Conservation (phyloP, 1,140 invertebrate genomes). For the Berghia stephanieae region DNA sequence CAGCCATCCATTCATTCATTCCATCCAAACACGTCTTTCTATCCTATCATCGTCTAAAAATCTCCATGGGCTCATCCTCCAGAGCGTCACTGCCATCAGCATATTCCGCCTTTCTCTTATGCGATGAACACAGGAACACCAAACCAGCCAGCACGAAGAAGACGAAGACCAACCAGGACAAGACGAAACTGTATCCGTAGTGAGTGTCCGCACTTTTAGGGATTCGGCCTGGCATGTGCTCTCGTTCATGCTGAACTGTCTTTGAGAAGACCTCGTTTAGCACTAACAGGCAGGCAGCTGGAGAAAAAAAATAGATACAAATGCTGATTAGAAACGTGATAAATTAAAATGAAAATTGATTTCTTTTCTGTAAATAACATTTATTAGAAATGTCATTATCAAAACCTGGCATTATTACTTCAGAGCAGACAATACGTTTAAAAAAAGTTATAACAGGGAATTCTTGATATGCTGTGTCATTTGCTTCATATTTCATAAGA, state of each 20-base stretch:
- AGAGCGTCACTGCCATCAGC: conserved; percentile 75
- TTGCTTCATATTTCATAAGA: too few species aligned
- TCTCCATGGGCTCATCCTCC: conserved; percentile 80
- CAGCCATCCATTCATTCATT: too few species aligned
- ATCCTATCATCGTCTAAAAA: conserved; percentile 38
- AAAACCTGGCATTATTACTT: neutral
- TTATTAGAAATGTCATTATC: neutral
- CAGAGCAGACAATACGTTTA: too few species aligned
- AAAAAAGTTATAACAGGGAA: too few species aligned
- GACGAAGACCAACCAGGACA: conserved; percentile 83
- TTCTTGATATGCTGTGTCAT: too few species aligned
- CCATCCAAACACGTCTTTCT: too few species aligned
- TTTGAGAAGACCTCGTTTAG: conserved; percentile 83
- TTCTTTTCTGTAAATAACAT: neutral
- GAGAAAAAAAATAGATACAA: conserved; percentile 38
- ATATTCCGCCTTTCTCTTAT: conserved; percentile 79
- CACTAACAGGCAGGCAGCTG: conserved; percentile 78
- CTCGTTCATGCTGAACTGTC: conserved; percentile 77
- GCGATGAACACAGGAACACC: conserved; percentile 80
- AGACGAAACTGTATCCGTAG: conserved; percentile 75
- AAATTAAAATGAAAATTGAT: conserved; percentile 24
- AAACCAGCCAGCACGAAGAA: conserved; percentile 77
- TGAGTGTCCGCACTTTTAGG: conserved; percentile 76
- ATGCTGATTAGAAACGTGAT: conserved; percentile 23
- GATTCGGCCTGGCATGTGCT: conserved; percentile 75